Conservation (phyloP, 2,888 invertebrate species). For the Limnephilus lunatus region DNA sequence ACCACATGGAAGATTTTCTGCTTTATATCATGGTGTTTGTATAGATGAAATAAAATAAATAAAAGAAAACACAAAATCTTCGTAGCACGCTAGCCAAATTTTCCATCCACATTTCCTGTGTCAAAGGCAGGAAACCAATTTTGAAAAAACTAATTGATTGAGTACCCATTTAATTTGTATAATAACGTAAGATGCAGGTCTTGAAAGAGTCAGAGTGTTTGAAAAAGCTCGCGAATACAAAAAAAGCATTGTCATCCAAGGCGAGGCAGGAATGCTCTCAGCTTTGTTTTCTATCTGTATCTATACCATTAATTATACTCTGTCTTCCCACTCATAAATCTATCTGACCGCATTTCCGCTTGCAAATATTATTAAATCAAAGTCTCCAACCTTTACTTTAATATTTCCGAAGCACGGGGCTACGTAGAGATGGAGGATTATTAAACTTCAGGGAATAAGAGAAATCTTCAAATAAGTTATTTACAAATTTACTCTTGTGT, state of each 20-base stretch:
- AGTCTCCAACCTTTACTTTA: background rate
- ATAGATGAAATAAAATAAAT: background rate
- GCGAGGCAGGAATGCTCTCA: background rate
- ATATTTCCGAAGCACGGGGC: background rate
- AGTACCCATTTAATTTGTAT: background rate
- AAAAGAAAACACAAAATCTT: background rate
- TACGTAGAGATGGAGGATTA: background rate
- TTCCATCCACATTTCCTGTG: background rate
- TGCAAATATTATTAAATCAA: background rate
- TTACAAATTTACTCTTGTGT: too few species aligned
- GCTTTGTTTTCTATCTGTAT: background rate
- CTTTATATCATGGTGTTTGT: background rate
- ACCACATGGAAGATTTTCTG: background rate
- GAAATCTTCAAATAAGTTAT: background rate
- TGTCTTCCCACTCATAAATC: background rate
- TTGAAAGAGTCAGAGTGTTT: background rate
- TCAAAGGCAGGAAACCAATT: background rate
- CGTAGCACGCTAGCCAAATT: background rate
- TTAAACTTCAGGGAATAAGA: background rate
- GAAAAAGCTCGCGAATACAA: background rate
- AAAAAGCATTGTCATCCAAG: background rate
- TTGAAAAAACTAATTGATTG: background rate
- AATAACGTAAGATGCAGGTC: background rate
- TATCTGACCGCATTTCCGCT: background rate
- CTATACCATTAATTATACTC: background rate